Evolutionary conservation across 2,113 vertebrate genomes (phyloP).

Genomic region (Balaeniceps rex): DNA sequence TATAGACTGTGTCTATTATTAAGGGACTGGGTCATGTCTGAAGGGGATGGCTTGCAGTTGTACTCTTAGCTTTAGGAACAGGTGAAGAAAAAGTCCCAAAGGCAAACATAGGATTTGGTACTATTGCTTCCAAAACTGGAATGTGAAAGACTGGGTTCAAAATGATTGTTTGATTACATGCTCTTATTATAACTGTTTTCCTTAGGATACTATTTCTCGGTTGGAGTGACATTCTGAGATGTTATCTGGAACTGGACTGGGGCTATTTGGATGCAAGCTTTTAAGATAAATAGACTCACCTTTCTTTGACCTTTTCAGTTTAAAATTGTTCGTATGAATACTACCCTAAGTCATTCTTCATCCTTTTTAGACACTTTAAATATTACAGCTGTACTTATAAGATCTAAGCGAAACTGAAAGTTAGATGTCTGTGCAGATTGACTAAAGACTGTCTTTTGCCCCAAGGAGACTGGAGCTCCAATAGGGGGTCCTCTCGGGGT

Average conservation of each 20-base stretch:
- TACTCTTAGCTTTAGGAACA: not conserved
- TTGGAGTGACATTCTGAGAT: not conserved
- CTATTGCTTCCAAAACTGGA: not conserved
- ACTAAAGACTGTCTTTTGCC: not conserved
- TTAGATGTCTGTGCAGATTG: not conserved
- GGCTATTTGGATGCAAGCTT: not conserved
- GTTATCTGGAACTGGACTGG: not conserved
- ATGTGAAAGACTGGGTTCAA: not conserved
- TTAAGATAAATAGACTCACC: not conserved
- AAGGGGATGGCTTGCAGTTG: not conserved
- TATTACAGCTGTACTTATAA: not conserved
- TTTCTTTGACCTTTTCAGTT: slow-evolving; percentile 30
- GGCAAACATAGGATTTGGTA: not conserved
- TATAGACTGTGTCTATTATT: not conserved
- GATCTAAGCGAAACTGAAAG: not conserved
- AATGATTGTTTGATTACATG: not conserved
- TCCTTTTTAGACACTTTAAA: not conserved
- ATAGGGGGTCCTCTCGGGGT: not conserved
- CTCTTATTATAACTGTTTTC: not conserved
- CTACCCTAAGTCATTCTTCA: not conserved
- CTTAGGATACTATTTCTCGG: not conserved
- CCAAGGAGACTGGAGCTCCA: not conserved
- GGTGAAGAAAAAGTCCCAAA: not conserved
- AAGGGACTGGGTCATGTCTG: not conserved
- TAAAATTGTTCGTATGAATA: not conserved